Evolutionary conservation across 2,888 invertebrate species (phyloP), one percentile per base, ranked within the genome.

Genomic region (Melieria picta): DNA sequence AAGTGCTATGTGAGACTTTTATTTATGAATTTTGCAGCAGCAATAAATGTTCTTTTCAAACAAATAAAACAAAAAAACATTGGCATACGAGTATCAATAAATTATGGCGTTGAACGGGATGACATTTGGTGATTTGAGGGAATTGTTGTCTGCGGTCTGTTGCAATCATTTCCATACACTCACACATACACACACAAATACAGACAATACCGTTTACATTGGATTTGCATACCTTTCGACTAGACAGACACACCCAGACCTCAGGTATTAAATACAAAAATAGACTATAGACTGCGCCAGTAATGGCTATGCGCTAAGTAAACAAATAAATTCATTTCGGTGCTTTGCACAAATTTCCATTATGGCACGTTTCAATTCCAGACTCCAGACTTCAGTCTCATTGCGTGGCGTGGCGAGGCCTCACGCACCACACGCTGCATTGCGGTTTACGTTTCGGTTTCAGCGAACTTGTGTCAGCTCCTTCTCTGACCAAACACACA

Each of bases 301-400:
- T n/a, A 52, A 52, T 52, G 11, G 1, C 52, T 52, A 7, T 13
- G 11, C 30, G 30, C 30, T 56, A n/a, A 62, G 52, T 56, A 62
- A 69, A 43, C 69, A 69, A 63, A 63, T 69, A 69, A 63, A 63
- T 69, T 69, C 57, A 56, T 57, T 55, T 57, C 62, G n/a, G n/a
- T 63, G 52, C 46, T 63, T 56, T 69, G n/a, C 30, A n/a, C 7
- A n/a, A 56, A 69, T 56, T 62, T 47, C 69, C 55, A 63, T 61
- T 62, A 69, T 30, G 47, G 62, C 68, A 68, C 68, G 68, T 68
- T 68, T 62, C 55, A 58, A 13, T 30, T 30, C 58, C 42, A 58
- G 42, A 58, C 13, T 10, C 13, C 10, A 10, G 9, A 16, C 10
- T 30, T 58, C 58, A 50, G 50, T 30, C 58, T 10, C 58, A 3